Evolutionary conservation across 2,113 vertebrate species (phyloP), one percentile per base, ranked within the genome.

Genomic region (Takifugu bimaculatus): DNA sequence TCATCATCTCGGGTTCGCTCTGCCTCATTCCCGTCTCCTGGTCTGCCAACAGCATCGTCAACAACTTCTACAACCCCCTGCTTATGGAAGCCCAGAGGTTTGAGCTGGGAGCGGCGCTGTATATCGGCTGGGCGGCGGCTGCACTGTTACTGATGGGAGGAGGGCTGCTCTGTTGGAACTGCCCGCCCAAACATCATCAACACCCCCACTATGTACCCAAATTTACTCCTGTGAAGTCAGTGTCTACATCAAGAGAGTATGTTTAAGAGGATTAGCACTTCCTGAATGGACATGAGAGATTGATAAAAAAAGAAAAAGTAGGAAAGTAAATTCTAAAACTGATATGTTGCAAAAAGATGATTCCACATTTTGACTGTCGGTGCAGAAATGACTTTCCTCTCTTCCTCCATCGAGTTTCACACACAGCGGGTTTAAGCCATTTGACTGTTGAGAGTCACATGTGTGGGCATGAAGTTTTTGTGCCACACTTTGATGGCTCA

Each of bases 51-150:
- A 88, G 68, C 62, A 85, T 94, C 83, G 85, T 98, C 87, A 87
- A 12, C 9, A 92, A 95, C 59, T 98, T 97, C 91, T 96, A 98
- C 90, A 88, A 89, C 69, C 87, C 89, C 0, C 0, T 90, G 50
- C 0, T 83, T 4, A 2, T 80, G 0, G 43, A 73, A 0, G 50
- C 76, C 0, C 89, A 90, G 79, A 72, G 76, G 43, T 82, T 82
- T 5, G 91, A 91, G 76, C 57, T 97, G 25, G 96, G 96, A 0
- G 89, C 94, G 0, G 90, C 94, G 0, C 89, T 98, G 64, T 98
- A 97, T 27, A 85, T 98, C 1, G 96, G 96, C 63, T 98, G 96
- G 96, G 95, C 91, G 0, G 88, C 94, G 5, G 72, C 93, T 0
- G 84, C 78, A 0, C 86, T 97, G 53, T 85, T 95, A 54, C 53